Base-by-base conservation (phyloP, 2,797 vertebrate species). In the Eurystomus glaucurus region DNA sequence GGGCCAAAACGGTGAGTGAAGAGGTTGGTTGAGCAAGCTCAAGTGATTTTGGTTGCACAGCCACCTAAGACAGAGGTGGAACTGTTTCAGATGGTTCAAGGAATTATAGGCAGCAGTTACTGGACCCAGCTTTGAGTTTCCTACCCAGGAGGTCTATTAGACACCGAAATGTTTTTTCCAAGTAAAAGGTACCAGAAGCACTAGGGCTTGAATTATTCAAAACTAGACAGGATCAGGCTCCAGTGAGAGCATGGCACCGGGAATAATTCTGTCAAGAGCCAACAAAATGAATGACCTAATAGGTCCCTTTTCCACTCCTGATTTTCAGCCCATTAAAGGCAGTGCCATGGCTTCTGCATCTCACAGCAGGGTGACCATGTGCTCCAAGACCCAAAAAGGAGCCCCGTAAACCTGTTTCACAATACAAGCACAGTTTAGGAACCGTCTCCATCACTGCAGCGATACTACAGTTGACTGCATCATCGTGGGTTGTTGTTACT, bases 91-190 rank as follows among this genome's bases (percentile, higher is more conserved):
- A 68, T 60, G 64, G 52, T 16, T 95, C 79, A 92, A 88, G 85
- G 62, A 85, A 90, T 84, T 57, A 54, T 4, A 41, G 2, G 0
- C 51, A 77, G 75, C 45, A 23, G 37, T 80, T 43, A 52, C 29
- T 35, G 76, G 31, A 61, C 69, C 65, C 58, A 57, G 2, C 52
- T 46, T 46, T 58, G 39, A 76, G 33, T 94, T 94, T 95, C 90
- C 95, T 81, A 52, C 29, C 50, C 79, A 81, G 71, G 37, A 95
- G 91, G 72, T 93, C 88, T 69, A 18, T 37, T 46, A 55, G 76
- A 87, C 72, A 54, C 46, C 37, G 79, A 86, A 93, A 94, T 69
- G 43, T 4, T 88, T 97, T 94, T 96, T 85, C 94, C 91, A 88
- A 79, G 82, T 65, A 29, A n/a, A 90, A 93, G 45, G 91, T 25